Base-by-base conservation (phyloP, 2,888 invertebrate species). In the Helleia helle region DNA sequence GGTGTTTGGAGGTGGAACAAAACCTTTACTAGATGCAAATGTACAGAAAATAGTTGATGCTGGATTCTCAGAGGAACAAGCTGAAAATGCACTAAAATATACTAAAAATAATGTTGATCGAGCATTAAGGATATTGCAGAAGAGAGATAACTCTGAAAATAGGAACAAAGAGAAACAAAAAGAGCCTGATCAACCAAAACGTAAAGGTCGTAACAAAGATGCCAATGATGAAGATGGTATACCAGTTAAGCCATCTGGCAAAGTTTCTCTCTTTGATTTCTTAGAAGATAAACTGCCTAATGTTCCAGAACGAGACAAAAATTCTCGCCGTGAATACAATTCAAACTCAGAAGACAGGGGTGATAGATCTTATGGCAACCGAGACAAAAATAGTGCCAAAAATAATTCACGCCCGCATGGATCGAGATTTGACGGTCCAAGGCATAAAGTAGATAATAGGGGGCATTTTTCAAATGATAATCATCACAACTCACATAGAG, bases 211-310 rank as follows among this genome's bases (percentile, higher is more conserved):
- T 51, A 71, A 81, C 55, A 64, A 87, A 63, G 75, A 79, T 38
- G 68, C 70, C 14, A 77, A 65, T 41, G 87, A 88, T 46, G 87
- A 87, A 28, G 89, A 89, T 44, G 86, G 86, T 37, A 80, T 86
- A 22, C 85, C 85, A 1, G 86, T 89, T 4, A 94, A 93, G 67
- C 94, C 94, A 1, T 90, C 92, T 7, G 91, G 91, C 29, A 92
- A 91, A 72, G 90, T 94, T 1, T 93, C 93, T 0, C 72, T 94
- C 2, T 94, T 94, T 68, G 93, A 93, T 66, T 94, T 93, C 63
- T 85, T 94, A 5, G 93, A 94, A 63, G 90, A 93, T 56, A 94
- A 94, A 74, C 73, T 94, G 31, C 91, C 91, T 29, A 75, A 79
- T 50, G 87, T 88, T 43, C 70, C 80, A 27, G 87, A 87, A 40